Percentiles rank a stretch among this genome's conserved stretches.
Conservation (phyloP, 2,797 vertebrate genomes). For the Emydoidea blandingii region DNA sequence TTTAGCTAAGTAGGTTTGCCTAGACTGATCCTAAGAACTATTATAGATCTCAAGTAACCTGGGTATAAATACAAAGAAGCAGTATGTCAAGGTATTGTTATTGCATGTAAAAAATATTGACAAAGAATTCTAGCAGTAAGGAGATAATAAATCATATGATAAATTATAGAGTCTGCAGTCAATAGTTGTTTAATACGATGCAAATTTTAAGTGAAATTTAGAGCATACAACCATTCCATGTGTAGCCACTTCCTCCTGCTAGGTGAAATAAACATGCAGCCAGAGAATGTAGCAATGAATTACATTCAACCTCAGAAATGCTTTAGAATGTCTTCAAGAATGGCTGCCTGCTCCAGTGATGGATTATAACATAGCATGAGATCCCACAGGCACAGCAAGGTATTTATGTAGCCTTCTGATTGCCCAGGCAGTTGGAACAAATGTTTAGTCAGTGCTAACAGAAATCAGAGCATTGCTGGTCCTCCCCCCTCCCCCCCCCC, state of each 20-base stretch:
- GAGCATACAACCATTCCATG: background rate
- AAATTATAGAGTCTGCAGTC: slow-evolving; percentile 36
- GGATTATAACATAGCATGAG: slow-evolving; percentile 58
- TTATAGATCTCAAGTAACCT: background rate
- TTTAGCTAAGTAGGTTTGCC: slow-evolving; percentile 12
- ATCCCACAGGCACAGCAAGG: slow-evolving; percentile 57
- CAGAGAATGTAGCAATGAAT: slow-evolving; percentile 54
- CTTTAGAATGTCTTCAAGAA: slow-evolving; percentile 53
- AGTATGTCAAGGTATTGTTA: background rate
- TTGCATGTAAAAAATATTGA: background rate
- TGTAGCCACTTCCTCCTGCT: slow-evolving; percentile 58
- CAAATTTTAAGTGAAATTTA: slow-evolving; percentile 51
- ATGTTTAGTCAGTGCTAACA: slow-evolving; percentile 28
- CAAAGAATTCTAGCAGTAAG: background rate
- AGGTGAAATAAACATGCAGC: slow-evolving; percentile 54
- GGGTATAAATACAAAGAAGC: background rate
- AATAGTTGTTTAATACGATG: slow-evolving; percentile 49
- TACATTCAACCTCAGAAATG: slow-evolving; percentile 53
- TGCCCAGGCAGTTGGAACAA: slow-evolving; percentile 54
- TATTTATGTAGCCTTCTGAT: slow-evolving; percentile 56
- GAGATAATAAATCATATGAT: slow-evolving; percentile 33
- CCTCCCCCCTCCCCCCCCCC: background rate
- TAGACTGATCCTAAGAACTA: slow-evolving; percentile 5
- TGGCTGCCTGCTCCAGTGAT: slow-evolving; percentile 54
- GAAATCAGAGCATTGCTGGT: slow-evolving; percentile 20